A percentile compares a stretch with the other conserved stretches of the same genome.
phyloP scores from a whole-genome alignment of 2,113 vertebrate species.

The Pionites leucogaster region DNA sequence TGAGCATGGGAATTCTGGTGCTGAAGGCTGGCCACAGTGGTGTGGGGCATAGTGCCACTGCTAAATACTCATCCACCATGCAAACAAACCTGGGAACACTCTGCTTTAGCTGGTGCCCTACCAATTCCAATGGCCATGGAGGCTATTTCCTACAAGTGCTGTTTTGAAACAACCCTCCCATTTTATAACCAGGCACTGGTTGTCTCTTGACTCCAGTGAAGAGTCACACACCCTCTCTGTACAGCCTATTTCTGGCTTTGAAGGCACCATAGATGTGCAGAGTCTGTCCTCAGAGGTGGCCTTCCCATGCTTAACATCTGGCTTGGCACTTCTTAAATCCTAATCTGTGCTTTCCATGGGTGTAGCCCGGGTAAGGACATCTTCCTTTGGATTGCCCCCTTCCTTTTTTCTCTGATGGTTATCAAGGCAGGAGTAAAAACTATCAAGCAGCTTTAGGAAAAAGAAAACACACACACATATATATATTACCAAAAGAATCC shows the following conservation, averaged over 20 bases:
- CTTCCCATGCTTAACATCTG: background rate
- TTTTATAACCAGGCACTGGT: rapidly evolving
- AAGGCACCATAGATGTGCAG: background rate
- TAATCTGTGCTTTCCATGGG: rapidly evolving
- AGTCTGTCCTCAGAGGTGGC: background rate
- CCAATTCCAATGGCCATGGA: background rate
- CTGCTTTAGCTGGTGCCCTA: background rate
- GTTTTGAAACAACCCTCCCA: background rate
- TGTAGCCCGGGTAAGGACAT: rapidly evolving
- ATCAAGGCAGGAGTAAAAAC: background rate
- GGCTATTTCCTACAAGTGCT: background rate
- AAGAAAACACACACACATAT: background rate
- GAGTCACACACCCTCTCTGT: background rate
- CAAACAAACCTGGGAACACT: background rate
- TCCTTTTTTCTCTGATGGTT: background rate
- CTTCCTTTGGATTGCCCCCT: background rate
- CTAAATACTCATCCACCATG: background rate
- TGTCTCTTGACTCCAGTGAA: background rate
- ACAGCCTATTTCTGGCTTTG: background rate
- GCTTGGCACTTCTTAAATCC: background rate
- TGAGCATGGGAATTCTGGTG: rapidly evolving
- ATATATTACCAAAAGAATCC: background rate
- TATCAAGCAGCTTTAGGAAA: background rate
- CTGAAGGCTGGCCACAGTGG: background rate
- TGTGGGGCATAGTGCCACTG: background rate